Conservation (phyloP, 2,797 vertebrate genomes). For the Falco cherrug region DNA sequence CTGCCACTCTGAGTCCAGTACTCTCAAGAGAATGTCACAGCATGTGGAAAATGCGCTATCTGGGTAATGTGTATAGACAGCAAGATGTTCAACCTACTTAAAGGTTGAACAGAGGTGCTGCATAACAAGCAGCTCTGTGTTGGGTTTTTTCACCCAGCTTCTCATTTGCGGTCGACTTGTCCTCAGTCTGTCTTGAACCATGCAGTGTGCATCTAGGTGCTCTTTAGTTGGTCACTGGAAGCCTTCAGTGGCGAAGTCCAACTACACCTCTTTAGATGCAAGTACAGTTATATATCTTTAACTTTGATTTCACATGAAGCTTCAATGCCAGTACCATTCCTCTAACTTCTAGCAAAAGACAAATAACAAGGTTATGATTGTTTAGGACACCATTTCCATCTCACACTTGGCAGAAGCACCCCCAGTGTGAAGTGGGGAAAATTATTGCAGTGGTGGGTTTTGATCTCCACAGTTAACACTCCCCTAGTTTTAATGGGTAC, state of each 20-base stretch:
- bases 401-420: neutral
- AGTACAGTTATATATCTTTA: accelerated
- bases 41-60: neutral
- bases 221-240: neutral
- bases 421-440: accelerated
- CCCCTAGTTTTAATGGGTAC: neutral
- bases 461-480: neutral
- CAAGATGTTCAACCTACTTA: neutral
- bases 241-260: neutral
- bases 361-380: neutral
- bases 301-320: accelerated
- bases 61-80: neutral
- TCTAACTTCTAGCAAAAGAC: neutral
- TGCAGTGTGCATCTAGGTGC: accelerated
- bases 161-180: neutral
- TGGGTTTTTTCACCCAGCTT: neutral
- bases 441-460: neutral
- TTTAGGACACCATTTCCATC: neutral
- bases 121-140: neutral
- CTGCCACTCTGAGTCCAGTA: neutral
- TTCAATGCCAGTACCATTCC: accelerated
- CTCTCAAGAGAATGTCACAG: neutral
- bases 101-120: neutral
- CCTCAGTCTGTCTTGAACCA: neutral
- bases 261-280: accelerated